Percentiles rank a stretch among this genome's conserved stretches.
These are phyloP conservation scores for Lordiphosa clarofinis DNA, from an alignment of 1,140 invertebrate species.

Conservation along the genomic window DNA sequence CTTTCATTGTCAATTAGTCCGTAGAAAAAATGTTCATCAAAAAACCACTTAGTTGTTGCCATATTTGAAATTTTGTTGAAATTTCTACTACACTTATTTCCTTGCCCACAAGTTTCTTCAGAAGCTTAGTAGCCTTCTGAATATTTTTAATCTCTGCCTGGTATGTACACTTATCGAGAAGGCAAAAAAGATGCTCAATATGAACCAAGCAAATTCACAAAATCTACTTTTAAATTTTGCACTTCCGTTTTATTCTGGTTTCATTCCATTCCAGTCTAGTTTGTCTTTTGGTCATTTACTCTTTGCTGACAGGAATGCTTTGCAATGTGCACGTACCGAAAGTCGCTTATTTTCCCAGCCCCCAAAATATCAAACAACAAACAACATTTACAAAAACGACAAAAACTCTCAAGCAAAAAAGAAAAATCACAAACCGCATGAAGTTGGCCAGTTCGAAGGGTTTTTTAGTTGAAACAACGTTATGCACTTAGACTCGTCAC, in stretches of 20 bases:
- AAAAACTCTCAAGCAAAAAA: conserved; percentile 8
- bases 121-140: no score
- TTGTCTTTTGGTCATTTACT: neutral
- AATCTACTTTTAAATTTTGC: neutral
- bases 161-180: no score
- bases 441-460: conserved; percentile 64
- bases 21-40: no score
- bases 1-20: no score
- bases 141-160: no score
- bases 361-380: conserved; percentile 13
- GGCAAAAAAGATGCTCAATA: no score
- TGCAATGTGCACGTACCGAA: conserved; percentile 39
- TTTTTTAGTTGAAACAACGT: conserved; percentile 56
- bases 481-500: conserved; percentile 60
- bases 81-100: no score
- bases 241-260: conserved; percentile 3
- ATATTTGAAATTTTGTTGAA: no score
- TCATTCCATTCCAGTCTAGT: conserved; percentile 13
- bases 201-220: no score
- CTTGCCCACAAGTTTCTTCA: no score
- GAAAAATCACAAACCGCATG: conserved; percentile 51
- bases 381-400: conserved; percentile 26
- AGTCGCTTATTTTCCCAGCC: conserved; percentile 22
- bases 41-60: no score
- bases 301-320: conserved; percentile 13